phyloP scores from a whole-genome alignment of 2,113 vertebrate genomes.

The Gnathonemus longibarbis region DNA sequence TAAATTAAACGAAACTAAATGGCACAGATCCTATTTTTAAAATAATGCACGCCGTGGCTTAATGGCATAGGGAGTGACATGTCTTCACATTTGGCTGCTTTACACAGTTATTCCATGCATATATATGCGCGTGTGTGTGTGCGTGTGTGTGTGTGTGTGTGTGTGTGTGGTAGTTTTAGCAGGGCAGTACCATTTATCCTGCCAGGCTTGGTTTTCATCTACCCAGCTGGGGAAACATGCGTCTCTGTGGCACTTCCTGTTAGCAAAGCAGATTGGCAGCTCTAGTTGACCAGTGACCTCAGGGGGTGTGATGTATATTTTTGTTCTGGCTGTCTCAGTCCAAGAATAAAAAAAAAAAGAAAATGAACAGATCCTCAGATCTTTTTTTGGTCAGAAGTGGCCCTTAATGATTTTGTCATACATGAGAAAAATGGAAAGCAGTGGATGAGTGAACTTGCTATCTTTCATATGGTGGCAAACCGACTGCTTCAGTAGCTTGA shows the following conservation, averaged over 20 bases:
- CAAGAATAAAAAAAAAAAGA: neutral
- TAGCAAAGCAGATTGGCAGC: constrained; percentile 24
- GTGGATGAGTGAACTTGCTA: neutral
- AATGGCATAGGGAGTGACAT: neutral
- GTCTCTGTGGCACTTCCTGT: constrained; percentile 32
- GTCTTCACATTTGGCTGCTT: neutral
- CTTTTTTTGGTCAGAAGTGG: constrained; percentile 1
- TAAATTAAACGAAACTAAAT: constrained; percentile 2
- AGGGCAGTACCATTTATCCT: constrained; percentile 20
- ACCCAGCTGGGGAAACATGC: constrained; percentile 54
- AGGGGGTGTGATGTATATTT: constrained; percentile 10
- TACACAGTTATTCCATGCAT: neutral
- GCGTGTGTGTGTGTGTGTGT: constrained; percentile 48
- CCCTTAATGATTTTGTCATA: neutral
- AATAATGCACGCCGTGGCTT: neutral
- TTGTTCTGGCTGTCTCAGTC: constrained; percentile 11
- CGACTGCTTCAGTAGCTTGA: neutral
- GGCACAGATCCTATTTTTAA: neutral
- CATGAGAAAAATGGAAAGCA: neutral
- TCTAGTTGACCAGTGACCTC: constrained; percentile 23
- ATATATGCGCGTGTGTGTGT: constrained; percentile 9
- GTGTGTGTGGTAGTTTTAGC: constrained; percentile 30
- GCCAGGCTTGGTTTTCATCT: constrained; percentile 46
- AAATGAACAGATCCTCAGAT: constrained; percentile 6
- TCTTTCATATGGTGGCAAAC: neutral